Conservation (phyloP, 1,140 invertebrate genomes). For the Lepidurus packardi region DNA sequence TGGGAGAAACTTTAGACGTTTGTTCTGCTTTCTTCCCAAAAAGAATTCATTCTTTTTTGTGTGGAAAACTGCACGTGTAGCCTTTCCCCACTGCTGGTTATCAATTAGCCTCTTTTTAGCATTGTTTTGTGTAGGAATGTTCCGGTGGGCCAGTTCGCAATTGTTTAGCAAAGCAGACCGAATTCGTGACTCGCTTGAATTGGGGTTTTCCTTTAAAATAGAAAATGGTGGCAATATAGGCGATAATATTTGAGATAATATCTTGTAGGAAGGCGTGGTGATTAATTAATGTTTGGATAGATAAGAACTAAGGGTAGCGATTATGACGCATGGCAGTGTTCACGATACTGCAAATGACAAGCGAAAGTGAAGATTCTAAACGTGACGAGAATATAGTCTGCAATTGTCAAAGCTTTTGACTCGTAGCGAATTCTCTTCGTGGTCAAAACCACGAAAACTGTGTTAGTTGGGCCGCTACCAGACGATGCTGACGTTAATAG, state of each 20-base stretch:
- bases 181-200: background rate
- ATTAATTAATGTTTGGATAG: conserved; percentile 10
- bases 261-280: background rate
- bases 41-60: background rate
- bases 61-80: background rate
- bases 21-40: conserved; percentile 17
- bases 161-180: background rate
- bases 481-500: background rate
- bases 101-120: background rate
- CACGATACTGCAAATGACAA: background rate
- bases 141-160: background rate
- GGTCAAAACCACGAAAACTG: background rate
- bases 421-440: no score
- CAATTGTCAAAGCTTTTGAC: no score
- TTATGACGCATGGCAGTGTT: background rate
- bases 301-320: background rate
- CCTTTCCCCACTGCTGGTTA: background rate
- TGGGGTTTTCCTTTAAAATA: background rate
- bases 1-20: background rate
- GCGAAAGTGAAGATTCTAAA: background rate
- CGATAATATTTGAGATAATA: background rate
- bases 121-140: background rate
- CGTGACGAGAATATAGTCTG: background rate
- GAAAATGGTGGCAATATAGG: background rate
- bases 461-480: background rate